These are phyloP conservation scores for Rhaphigaster nebulosa DNA, from an alignment of 2,888 invertebrate genomes.

Conservation along the genomic window DNA sequence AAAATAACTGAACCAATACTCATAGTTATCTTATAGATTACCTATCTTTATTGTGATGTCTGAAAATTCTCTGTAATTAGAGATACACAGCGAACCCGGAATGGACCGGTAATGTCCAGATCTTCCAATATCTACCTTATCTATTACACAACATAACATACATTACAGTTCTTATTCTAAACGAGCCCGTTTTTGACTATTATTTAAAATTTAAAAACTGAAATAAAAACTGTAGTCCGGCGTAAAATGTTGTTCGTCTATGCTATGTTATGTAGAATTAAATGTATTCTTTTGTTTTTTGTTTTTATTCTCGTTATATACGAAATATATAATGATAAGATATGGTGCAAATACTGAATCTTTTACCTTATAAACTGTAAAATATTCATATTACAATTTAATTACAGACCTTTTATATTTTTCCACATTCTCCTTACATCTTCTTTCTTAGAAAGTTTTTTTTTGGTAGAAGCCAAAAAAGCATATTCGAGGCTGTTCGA, in stretches of 20 bases:
- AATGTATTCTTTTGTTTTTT: background rate
- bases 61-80: background rate
- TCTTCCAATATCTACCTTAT: background rate
- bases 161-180: background rate
- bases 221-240: background rate
- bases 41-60: slow-evolving; percentile 1
- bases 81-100: background rate
- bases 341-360: too few species aligned
- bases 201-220: background rate
- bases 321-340: too few species aligned
- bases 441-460: too few species aligned
- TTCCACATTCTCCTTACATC: too few species aligned
- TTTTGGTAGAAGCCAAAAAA: too few species aligned
- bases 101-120: background rate
- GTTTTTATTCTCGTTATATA: background rate
- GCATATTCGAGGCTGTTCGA: too few species aligned
- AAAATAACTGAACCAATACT: background rate
- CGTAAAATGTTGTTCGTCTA: background rate
- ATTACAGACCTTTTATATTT: too few species aligned
- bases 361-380: too few species aligned
- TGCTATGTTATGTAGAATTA: background rate
- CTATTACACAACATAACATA: background rate
- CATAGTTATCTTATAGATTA: slow-evolving; percentile 13
- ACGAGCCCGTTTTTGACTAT: background rate
- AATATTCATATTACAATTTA: too few species aligned